phyloP scores from a whole-genome alignment of 1,140 invertebrate genomes.

The Drosophila saltans region DNA sequence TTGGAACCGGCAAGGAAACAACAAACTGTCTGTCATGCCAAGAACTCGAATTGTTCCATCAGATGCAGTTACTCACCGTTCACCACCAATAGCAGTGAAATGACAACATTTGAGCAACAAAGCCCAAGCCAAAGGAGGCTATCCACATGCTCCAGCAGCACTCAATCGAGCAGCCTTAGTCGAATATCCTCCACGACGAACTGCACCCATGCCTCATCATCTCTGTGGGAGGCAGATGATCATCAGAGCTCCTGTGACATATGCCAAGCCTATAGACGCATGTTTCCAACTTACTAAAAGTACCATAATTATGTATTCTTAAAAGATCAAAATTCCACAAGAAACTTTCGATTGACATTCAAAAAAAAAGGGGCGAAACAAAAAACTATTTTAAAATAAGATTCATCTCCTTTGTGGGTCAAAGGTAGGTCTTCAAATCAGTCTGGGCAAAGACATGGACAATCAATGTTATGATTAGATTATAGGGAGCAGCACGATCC shows the following conservation, averaged over 20 bases:
- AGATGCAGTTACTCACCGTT: constrained; percentile 17
- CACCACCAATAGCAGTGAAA: constrained; percentile 1
- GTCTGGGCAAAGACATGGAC: constrained; percentile 63
- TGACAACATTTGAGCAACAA: not conserved
- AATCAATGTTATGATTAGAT: constrained; percentile 72
- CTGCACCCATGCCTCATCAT: constrained; percentile 32
- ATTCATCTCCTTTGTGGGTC: not conserved
- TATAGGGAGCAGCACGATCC: constrained; percentile 70
- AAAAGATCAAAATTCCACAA: too few species aligned
- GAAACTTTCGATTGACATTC: not conserved
- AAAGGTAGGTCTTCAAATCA: constrained; percentile 65
- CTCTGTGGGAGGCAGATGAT: constrained; percentile 22
- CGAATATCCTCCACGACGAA: constrained; percentile 40
- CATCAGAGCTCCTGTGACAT: constrained; percentile 63
- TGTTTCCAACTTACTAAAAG: constrained; percentile 36
- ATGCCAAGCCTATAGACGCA: constrained; percentile 57
- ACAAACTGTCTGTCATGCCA: constrained; percentile 60
- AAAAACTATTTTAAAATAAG: not conserved
- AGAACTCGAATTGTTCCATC: constrained; percentile 36
- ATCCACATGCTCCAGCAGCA: constrained; percentile 55
- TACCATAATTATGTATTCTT: not conserved
- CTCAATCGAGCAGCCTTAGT: constrained; percentile 52
- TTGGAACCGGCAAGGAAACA: constrained; percentile 60
- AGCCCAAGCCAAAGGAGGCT: constrained; percentile 35
- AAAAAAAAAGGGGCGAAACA: too few species aligned